These are phyloP conservation scores for Botia almorhae DNA, from an alignment of 2,797 vertebrate genomes.

Conservation along the genomic window DNA sequence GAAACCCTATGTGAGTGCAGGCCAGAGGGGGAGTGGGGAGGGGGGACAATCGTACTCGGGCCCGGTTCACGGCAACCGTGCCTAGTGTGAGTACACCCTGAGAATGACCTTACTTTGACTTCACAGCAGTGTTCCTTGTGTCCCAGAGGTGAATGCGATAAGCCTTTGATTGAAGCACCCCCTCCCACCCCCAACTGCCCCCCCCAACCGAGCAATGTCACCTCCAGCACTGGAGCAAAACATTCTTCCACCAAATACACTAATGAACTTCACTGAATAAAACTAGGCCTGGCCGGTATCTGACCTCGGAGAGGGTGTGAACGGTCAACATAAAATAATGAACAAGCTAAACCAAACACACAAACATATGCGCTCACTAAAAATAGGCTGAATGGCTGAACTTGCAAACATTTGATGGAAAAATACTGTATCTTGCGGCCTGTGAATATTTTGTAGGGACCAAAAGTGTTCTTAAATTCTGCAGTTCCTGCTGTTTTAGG, in stretches of 20 bases:
- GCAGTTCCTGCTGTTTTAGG: background rate
- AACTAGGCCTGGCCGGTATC: slow-evolving; percentile 69
- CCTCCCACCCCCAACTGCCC: slow-evolving; percentile 39
- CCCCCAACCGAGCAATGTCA: slow-evolving; percentile 52
- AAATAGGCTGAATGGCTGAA: slow-evolving; percentile 62
- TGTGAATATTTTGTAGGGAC: slow-evolving; percentile 10
- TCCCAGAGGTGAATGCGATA: slow-evolving; percentile 53
- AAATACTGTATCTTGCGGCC: background rate
- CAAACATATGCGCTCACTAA: slow-evolving; percentile 54
- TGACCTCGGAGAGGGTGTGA: slow-evolving; percentile 79
- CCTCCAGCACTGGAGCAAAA: slow-evolving; percentile 57
- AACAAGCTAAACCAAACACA: slow-evolving; percentile 75
- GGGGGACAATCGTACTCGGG: too few species aligned
- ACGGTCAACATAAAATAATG: slow-evolving; percentile 75
- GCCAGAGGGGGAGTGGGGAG: too few species aligned
- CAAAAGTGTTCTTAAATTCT: background rate
- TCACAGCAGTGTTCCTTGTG: slow-evolving; percentile 55
- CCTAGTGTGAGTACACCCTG: too few species aligned
- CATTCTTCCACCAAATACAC: slow-evolving; percentile 59
- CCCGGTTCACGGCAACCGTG: too few species aligned
- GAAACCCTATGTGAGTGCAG: too few species aligned
- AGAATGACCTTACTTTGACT: slow-evolving; percentile 58
- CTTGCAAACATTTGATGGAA: slow-evolving; percentile 59
- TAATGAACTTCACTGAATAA: slow-evolving; percentile 63
- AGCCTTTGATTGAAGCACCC: slow-evolving; percentile 52